A percentile compares a stretch with the other conserved stretches of the same genome.
Conservation (phyloP, 2,888 invertebrate species). For the Trichogramma dendrolimi region DNA sequence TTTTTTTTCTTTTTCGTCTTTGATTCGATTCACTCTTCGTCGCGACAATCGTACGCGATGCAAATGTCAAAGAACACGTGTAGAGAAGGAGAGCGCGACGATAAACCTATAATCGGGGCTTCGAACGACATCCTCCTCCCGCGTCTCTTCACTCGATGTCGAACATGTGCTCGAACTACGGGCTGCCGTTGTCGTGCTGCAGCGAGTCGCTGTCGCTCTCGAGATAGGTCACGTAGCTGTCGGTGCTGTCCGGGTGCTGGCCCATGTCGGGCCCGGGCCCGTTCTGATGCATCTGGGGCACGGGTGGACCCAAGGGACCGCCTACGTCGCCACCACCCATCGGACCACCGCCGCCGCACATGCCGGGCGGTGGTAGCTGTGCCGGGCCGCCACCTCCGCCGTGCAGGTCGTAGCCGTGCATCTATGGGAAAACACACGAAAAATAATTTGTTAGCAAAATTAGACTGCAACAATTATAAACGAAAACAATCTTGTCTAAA, state of each 20-base stretch:
- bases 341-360: slow-evolving; percentile 47
- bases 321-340: slow-evolving; percentile 45
- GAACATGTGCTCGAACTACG: slow-evolving; percentile 46
- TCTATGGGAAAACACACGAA: slow-evolving; percentile 56
- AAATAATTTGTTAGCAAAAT: slow-evolving; percentile 20
- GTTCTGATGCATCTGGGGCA: slow-evolving; percentile 42
- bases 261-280: slow-evolving; percentile 56
- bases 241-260: slow-evolving; percentile 75
- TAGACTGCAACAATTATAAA: too few species aligned
- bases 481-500: too few species aligned
- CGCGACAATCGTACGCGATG: too few species aligned
- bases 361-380: slow-evolving; percentile 47
- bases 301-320: slow-evolving; percentile 30
- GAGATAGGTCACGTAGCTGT: slow-evolving; percentile 88
- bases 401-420: slow-evolving; percentile 83
- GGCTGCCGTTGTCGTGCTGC: slow-evolving; percentile 58
- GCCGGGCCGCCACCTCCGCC: slow-evolving; percentile 45
- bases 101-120: too few species aligned
- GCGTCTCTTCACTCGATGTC: too few species aligned
- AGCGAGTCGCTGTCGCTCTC: slow-evolving; percentile 73
- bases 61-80: too few species aligned
- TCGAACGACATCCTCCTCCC: too few species aligned
- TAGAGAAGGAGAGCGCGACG: too few species aligned
- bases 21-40: too few species aligned
- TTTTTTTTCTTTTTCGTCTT: too few species aligned